phyloP scores from a whole-genome alignment of 2,113 vertebrate genomes.

The Bubalus kerabau region DNA sequence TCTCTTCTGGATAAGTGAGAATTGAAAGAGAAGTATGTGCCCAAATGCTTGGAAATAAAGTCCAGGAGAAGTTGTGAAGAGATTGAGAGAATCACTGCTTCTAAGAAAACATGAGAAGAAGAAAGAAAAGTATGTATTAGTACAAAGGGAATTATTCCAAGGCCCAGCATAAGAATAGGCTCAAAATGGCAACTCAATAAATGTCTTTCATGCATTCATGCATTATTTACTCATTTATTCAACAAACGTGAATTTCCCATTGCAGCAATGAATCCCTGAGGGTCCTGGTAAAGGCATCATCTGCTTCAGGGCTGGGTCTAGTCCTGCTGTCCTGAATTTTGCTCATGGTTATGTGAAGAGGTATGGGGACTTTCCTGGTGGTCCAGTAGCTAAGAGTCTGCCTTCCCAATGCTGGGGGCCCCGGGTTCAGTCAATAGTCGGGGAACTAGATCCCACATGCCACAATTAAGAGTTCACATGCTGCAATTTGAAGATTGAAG shows the following conservation, averaged over 20 bases:
- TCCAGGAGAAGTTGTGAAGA: not conserved
- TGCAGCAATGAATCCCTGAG: not conserved
- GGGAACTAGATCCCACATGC: not conserved
- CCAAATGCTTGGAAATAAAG: constrained; percentile 40
- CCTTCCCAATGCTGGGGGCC: not conserved
- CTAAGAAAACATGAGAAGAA: not conserved
- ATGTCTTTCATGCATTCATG: not conserved
- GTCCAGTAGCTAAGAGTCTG: not conserved
- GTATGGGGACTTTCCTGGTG: not conserved
- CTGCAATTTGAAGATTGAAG: not conserved
- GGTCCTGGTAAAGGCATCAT: not conserved
- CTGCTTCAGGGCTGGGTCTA: not conserved
- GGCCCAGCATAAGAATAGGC: not conserved
- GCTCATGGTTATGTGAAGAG: not conserved
- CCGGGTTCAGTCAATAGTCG: not conserved
- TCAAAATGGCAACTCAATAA: not conserved
- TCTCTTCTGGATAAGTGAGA: constrained; percentile 26
- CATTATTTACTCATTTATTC: not conserved
- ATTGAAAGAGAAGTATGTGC: constrained; percentile 15
- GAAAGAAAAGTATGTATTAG: not conserved
- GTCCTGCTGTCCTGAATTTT: not conserved
- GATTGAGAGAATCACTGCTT: not conserved
- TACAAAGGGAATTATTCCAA: not conserved
- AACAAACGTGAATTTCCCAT: not conserved
- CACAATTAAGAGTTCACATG: not conserved